phyloP scores from a whole-genome alignment of 2,797 vertebrate genomes.

The Gymnothorax reevesii region DNA sequence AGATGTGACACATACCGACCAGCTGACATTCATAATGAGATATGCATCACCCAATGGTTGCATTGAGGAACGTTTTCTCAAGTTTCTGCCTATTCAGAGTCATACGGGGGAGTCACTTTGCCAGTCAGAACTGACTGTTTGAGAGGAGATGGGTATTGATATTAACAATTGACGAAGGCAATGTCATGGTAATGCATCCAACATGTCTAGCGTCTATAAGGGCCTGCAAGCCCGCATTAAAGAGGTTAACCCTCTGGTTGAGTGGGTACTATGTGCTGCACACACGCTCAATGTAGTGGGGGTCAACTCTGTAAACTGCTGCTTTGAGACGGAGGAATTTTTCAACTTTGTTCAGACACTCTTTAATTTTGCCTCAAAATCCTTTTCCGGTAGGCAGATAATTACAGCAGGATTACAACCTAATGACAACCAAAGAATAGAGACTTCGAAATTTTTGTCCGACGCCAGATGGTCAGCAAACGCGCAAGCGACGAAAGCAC shows the following conservation, averaged over 20 bases:
- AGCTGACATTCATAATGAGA: constrained; percentile 29
- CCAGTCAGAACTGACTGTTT: no score
- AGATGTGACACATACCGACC: constrained; percentile 29
- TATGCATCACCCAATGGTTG: constrained; percentile 26
- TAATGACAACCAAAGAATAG: no score
- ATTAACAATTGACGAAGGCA: no score
- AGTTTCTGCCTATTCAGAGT: background rate
- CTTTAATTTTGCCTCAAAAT: constrained; percentile 30
- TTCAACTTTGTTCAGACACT: constrained; percentile 18
- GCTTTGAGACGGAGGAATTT: constrained; percentile 28
- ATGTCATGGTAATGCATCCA: no score
- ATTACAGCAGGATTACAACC: no score
- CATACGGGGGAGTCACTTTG: background rate
- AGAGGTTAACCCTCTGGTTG: constrained; percentile 25
- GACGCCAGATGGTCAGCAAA: constrained; percentile 22
- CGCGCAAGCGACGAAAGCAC: no score
- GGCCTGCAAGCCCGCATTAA: constrained; percentile 12
- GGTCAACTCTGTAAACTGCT: constrained; percentile 29
- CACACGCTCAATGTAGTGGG: constrained; percentile 28
- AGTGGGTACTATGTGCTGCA: constrained; percentile 34
- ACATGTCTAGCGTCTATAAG: no score
- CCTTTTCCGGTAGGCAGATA: constrained; percentile 12
- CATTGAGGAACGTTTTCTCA: background rate
- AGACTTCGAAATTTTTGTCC: no score
- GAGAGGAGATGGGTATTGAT: no score